phyloP scores from a whole-genome alignment of 2,113 vertebrate species.

The Poeciliopsis prolifica region DNA sequence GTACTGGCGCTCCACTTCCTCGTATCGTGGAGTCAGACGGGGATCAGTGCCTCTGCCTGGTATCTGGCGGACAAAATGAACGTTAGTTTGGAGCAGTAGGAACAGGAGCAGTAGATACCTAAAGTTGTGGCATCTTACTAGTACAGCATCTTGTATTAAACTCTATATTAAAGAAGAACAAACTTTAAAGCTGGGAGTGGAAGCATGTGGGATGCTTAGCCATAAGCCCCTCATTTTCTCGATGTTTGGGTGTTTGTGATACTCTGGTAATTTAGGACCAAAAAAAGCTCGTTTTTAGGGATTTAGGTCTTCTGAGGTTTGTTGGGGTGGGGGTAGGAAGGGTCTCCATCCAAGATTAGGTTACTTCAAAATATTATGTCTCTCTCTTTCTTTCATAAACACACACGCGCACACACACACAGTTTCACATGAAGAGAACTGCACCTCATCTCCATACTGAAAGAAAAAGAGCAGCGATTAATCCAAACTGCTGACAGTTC shows the following conservation, averaged over 20 bases:
- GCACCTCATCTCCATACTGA: slow-evolving; percentile 56
- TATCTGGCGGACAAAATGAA: slow-evolving; percentile 48
- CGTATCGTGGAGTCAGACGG: slow-evolving; percentile 65
- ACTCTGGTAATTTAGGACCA: slow-evolving; percentile 43
- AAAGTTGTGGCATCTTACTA: background rate
- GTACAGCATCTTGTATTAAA: background rate
- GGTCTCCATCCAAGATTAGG: slow-evolving; percentile 58
- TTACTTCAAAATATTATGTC: slow-evolving; percentile 68
- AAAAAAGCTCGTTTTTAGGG: slow-evolving; percentile 61
- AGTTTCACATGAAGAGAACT: slow-evolving; percentile 16
- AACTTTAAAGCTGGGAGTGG: slow-evolving; percentile 13
- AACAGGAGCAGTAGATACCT: background rate
- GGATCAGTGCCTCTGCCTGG: slow-evolving; percentile 64
- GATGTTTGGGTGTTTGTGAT: slow-evolving; percentile 31
- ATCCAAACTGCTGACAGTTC: slow-evolving; percentile 57
- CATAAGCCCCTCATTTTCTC: slow-evolving; percentile 9
- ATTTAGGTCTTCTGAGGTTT: slow-evolving; percentile 45
- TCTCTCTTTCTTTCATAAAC: background rate
- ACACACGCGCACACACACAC: slow-evolving; percentile 16
- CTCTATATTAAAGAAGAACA: background rate
- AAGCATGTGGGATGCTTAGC: background rate
- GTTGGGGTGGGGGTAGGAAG: slow-evolving; percentile 11
- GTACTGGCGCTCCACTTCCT: slow-evolving; percentile 76
- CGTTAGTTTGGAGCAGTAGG: background rate
- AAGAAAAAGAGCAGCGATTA: slow-evolving; percentile 42